A percentile compares a stretch with the other conserved stretches of the same genome.
Conservation (phyloP, 1,140 invertebrate genomes). For the Brachionus koreanus region DNA sequence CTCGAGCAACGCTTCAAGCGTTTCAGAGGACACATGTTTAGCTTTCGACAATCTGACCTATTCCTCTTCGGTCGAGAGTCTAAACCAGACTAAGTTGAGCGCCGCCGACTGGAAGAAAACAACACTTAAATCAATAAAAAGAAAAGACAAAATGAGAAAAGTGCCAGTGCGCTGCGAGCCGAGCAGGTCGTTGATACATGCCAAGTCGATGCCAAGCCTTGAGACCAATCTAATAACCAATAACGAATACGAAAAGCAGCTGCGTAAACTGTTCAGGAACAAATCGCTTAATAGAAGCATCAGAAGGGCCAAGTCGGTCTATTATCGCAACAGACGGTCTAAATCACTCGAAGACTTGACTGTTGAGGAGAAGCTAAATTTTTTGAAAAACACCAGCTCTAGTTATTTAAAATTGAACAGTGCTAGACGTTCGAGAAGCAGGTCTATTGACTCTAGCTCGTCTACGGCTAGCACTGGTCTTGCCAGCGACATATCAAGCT, state of each 20-base stretch:
- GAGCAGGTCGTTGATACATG: background rate
- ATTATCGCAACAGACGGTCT: conserved; percentile 8
- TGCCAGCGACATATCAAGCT: conserved; percentile 42
- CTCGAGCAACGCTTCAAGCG: conserved; percentile 4
- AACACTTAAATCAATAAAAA: conserved; percentile 20
- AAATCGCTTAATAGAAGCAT: conserved; percentile 18
- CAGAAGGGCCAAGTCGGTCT: conserved; percentile 28
- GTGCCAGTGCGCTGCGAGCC: background rate
- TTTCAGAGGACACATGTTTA: background rate
- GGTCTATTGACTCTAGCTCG: conserved; percentile 2
- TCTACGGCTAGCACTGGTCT: background rate
- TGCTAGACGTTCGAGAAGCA: background rate
- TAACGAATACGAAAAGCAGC: conserved; percentile 4
- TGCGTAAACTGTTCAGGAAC: conserved; percentile 12
- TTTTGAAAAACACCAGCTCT: background rate
- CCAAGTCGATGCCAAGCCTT: conserved; percentile 27
- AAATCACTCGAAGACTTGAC: conserved; percentile 37
- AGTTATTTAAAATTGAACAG: background rate
- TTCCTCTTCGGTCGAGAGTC: conserved; percentile 15
- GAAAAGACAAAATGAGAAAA: conserved; percentile 34
- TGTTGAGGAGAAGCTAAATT: conserved; percentile 26
- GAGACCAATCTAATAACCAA: background rate
- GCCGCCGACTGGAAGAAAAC: background rate
- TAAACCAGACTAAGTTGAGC: background rate
- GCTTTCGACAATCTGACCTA: conserved; percentile 42